These are phyloP conservation scores for Blera fallax DNA, from an alignment of 2,888 invertebrate genomes.

Conservation along the genomic window DNA sequence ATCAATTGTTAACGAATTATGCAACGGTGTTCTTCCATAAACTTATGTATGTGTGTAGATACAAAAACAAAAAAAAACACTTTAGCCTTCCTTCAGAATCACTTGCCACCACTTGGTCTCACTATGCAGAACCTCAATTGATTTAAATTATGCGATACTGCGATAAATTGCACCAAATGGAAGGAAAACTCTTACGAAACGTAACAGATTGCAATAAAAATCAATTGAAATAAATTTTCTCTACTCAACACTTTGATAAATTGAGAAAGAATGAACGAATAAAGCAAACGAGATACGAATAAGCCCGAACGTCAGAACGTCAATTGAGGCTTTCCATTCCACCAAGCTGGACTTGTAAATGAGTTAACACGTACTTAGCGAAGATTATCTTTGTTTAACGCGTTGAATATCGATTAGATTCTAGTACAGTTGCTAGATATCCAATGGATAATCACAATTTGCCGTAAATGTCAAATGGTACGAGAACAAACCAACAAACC, in stretches of 20 bases:
- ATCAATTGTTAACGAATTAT: slow-evolving; percentile 43
- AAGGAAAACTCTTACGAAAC: background rate
- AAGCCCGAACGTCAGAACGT: background rate
- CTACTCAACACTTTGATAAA: background rate
- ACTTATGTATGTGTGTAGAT: background rate
- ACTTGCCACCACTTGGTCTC: background rate
- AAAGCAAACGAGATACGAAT: background rate
- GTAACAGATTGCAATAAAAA: slow-evolving; percentile 18
- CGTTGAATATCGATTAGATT: background rate
- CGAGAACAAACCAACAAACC: background rate
- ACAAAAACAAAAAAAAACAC: background rate
- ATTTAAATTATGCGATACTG: slow-evolving; percentile 33
- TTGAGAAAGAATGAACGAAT: too few species aligned
- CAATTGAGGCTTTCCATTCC: background rate
- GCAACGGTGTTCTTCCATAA: slow-evolving; percentile 16
- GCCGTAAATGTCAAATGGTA: too few species aligned
- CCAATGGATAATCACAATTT: background rate
- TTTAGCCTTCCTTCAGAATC: background rate
- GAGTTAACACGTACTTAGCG: background rate
- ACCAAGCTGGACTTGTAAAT: background rate
- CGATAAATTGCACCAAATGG: slow-evolving; percentile 5
- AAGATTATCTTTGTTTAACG: background rate
- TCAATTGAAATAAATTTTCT: slow-evolving; percentile 36
- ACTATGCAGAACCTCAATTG: slow-evolving; percentile 18
- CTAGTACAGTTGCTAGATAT: background rate